Evolutionary conservation across 2,113 vertebrate genomes (phyloP), one percentile per base, ranked within the genome.

Genomic region (Platichthys stellatus): DNA sequence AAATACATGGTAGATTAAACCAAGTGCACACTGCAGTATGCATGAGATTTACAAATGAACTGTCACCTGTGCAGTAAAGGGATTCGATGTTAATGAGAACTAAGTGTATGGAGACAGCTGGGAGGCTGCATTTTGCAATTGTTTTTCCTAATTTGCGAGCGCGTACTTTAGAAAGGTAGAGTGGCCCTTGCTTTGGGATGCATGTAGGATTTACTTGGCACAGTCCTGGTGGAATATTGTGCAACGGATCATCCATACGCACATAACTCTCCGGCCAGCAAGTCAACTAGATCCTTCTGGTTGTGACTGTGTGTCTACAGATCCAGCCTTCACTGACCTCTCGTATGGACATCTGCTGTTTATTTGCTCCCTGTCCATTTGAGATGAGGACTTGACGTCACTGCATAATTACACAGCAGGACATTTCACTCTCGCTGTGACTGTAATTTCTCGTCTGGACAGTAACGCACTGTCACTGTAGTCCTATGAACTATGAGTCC

Each of bases 11-110:
- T 64, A 83, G 69, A 82, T 88, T 78, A 58, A 72, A 75, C 65
- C 83, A 70, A 80, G 62, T 59, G 71, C 80, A 63, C 26, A 20
- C 53, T 82, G 70, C 53, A 73, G 72, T 26, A 74, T 81, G 69
- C 54, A 58, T 82, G 66, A 79, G 85, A 69, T 71, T 83, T 83
- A 73, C 56, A 69, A 78, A 82, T 75, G 28, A 69, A 82, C 63
- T 68, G 49, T 69, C 69, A 83, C 63, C 78, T 70, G 61, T 61
- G 65, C 58, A 72, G 61, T 47, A 69, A 89, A 85, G 69, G 23
- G 64, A 88, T 69, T 58, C 24, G 2, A 9, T 59, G 78, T 78
- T 80, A 84, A 88, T 83, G 72, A 73, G 35, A 65, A 14, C 57
- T 75, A 79, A 69, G 74, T 66, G 63, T 23, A 73, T 62, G 60